Conservation (phyloP, 2,797 vertebrate genomes). For the Dromococcyx pavoninus region DNA sequence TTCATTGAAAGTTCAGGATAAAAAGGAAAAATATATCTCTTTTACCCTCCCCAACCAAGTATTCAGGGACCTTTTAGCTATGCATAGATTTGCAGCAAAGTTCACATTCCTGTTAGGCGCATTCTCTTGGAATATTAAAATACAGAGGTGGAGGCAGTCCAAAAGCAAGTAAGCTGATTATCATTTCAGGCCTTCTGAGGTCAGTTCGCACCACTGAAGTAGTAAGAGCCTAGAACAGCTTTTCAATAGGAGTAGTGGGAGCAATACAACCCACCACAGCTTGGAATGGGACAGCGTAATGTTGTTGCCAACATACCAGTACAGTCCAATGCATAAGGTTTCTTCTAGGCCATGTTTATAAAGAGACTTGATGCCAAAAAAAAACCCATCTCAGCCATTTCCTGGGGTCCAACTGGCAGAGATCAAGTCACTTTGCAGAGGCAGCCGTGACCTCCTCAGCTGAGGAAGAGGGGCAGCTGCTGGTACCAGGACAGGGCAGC, state of each 20-base stretch:
- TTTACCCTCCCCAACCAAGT: neutral
- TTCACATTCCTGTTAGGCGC: neutral
- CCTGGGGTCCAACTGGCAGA: neutral
- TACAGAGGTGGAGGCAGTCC: neutral
- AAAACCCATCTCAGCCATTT: neutral
- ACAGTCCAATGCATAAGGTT: neutral
- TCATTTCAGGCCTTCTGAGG: neutral
- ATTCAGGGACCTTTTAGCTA: neutral
- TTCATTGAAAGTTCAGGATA: neutral
- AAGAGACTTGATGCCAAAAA: neutral
- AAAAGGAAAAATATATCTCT: neutral
- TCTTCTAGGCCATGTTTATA: neutral
- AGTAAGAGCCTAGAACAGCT: neutral
- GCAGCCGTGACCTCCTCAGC: neutral
- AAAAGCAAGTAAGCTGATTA: neutral
- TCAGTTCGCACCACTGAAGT: neutral
- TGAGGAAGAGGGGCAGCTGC: neutral
- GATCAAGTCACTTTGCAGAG: neutral
- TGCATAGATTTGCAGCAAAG: neutral
- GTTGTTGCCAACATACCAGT: neutral
- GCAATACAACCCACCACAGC: neutral
- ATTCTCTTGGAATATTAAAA: slow-evolving; percentile 20
- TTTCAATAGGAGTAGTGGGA: neutral
- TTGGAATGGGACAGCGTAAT: neutral
- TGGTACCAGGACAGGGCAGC: neutral